These are phyloP conservation scores for Mobula birostris DNA, from an alignment of 2,113 vertebrate genomes.

Conservation along the genomic window DNA sequence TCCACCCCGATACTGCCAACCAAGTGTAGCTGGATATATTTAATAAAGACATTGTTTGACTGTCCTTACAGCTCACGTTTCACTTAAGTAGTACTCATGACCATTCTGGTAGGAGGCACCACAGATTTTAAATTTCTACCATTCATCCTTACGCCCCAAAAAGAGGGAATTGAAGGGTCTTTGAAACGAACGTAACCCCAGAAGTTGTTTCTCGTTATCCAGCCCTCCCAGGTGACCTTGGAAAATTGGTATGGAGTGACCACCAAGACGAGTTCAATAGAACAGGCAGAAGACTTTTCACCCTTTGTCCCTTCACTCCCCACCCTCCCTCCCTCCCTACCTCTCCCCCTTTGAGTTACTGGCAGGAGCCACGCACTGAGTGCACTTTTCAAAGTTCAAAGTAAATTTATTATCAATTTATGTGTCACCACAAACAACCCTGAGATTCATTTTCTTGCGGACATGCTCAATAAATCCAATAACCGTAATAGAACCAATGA, in stretches of 20 bases:
- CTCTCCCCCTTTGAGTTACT: not conserved
- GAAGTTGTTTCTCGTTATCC: not conserved
- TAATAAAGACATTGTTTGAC: not conserved
- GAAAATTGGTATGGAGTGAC: not conserved
- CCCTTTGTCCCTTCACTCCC: not conserved
- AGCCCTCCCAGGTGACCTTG: not conserved
- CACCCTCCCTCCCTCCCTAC: not conserved
- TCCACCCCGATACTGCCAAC: not conserved
- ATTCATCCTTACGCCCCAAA: not conserved
- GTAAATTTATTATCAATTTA: no score
- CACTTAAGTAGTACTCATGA: not conserved
- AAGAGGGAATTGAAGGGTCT: not conserved
- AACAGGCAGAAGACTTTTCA: not conserved
- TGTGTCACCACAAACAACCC: no score
- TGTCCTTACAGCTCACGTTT: not conserved
- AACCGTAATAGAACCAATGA: no score
- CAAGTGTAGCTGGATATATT: not conserved
- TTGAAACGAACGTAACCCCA: not conserved
- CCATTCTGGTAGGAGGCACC: not conserved
- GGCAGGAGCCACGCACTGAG: no score
- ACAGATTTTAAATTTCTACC: not conserved
- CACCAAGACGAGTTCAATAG: not conserved
- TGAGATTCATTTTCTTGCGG: no score
- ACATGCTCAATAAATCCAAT: no score
- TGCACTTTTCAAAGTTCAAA: no score